Conservation (phyloP, 2,888 invertebrate species). For the Tortricodes alternella region DNA sequence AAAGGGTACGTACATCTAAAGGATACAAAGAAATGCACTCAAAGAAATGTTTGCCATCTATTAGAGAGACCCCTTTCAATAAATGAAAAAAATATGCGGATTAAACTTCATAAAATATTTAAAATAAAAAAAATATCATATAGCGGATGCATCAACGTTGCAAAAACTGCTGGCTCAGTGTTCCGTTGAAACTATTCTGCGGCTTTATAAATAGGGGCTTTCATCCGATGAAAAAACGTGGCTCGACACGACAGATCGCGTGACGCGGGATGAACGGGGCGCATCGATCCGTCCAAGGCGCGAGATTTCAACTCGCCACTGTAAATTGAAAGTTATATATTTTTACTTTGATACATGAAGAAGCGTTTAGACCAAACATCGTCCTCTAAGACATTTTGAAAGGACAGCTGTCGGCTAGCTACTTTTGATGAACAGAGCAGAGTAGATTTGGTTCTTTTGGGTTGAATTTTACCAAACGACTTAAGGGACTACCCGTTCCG, state of each 20-base stretch:
- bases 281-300: conserved; percentile 49
- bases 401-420: too few species aligned
- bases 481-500: too few species aligned
- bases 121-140: conserved; percentile 43
- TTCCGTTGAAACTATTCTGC: conserved; percentile 73
- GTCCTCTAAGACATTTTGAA: too few species aligned
- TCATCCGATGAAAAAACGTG: conserved; percentile 72
- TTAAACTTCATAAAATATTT: conserved; percentile 12
- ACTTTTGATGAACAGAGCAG: too few species aligned
- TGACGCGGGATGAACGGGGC: conserved; percentile 57
- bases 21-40: too few species aligned
- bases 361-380: too few species aligned
- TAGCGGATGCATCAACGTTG: conserved; percentile 49
- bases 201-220: conserved; percentile 70
- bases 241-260: conserved; percentile 69
- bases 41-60: neutral
- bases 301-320: conserved; percentile 34
- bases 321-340: conserved; percentile 12
- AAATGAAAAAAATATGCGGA: neutral
- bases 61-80: neutral
- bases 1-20: too few species aligned
- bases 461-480: too few species aligned
- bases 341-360: conserved; percentile 8
- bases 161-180: conserved; percentile 66
- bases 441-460: too few species aligned